Evolutionary conservation across 2,888 invertebrate species (phyloP), one percentile per base, ranked within the genome.

Genomic region (Chloromyia formosa): DNA sequence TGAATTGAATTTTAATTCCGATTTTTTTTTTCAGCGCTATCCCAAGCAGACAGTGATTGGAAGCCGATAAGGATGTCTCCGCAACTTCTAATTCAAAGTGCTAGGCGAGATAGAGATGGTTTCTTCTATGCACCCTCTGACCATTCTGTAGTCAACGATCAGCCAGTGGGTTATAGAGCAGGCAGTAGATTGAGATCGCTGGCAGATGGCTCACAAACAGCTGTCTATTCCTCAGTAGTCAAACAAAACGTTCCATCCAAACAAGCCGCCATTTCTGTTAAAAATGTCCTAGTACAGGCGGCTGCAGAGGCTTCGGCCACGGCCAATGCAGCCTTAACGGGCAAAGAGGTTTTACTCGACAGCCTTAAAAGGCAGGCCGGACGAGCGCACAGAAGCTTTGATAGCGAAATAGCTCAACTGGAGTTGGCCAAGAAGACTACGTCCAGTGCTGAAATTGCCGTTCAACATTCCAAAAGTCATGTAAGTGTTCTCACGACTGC

Each of bases 241-340:
- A 92, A 90, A 80, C 93, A 93, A 82, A 90, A 90, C 61, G 90
- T 91, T 0, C 93, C 93, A 0, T 93, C 90, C 0, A 90, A 91
- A 75, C 93, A 93, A 82, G 93, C 93, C 0, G 92, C 93, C 0
- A 93, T 91, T 80, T 90, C 92, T 4, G 93, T 93, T 0, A 93
- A 93, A 84, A 93, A 91, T 80, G 16, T 27, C 9, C 81, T 93
- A 53, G 93, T 93, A 0, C 93, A 93, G 81, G 90, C 92, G 0
- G 93, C 93, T 0, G 90, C 90, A 0, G 90, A 93, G 80, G 89
- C 93, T 4, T 89, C 90, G 0, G 89, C 89, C 16, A 90, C 90
- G 0, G 90, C 90, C 0, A 89, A 90, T 40, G 90, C 90, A 0
- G 93, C 87, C 79, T 88, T 87, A 81, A 92, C 86, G 82, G 93